phyloP scores from a whole-genome alignment of 2,113 vertebrate species.

The Pundamilia nyererei region DNA sequence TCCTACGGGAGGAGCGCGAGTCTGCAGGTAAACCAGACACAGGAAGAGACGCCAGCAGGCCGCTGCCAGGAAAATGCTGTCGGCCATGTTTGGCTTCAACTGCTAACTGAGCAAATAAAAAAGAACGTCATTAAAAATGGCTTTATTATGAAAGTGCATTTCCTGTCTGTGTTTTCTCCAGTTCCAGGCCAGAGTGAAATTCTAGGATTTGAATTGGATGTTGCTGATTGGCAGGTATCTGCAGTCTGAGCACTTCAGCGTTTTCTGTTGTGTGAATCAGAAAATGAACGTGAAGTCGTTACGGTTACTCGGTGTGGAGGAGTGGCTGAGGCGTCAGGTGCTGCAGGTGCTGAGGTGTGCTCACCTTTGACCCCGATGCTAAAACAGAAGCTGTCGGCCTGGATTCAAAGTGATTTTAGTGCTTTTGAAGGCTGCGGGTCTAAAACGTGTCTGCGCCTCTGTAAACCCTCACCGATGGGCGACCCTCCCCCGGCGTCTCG shows the following conservation, averaged over 20 bases:
- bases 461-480: accelerated
- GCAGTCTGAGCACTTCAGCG: not conserved
- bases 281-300: not conserved
- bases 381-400: not conserved
- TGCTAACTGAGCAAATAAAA: not conserved
- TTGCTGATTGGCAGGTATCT: not conserved
- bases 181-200: not conserved
- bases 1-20: not conserved
- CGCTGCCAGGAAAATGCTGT: not conserved
- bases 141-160: not conserved
- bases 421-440: not conserved
- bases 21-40: not conserved
- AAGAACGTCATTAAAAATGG: not conserved
- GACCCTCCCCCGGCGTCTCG: not conserved
- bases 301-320: not conserved
- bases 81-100: not conserved
- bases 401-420: not conserved
- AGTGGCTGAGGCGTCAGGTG: not conserved
- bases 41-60: not conserved
- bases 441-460: not conserved
- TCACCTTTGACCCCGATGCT: not conserved
- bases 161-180: not conserved
- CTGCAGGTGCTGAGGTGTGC: not conserved
- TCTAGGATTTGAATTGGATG: accelerated
- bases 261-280: not conserved